phyloP scores from a whole-genome alignment of 1,140 invertebrate species.

The Elymnias hypermnestra region DNA sequence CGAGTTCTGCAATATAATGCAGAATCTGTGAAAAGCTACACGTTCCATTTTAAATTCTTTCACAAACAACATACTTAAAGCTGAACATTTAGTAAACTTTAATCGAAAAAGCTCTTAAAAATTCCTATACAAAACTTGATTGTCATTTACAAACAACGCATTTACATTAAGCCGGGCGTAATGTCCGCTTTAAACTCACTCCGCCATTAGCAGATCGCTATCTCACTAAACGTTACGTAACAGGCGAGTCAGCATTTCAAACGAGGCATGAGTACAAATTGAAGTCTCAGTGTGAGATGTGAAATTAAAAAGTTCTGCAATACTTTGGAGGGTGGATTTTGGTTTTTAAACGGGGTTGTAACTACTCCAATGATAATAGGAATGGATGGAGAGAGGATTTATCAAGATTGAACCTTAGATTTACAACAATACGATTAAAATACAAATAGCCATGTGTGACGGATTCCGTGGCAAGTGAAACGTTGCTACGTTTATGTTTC shows the following conservation, averaged over 20 bases:
- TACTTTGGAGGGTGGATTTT: not conserved
- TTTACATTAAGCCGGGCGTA: conserved; percentile 2
- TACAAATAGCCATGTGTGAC: too few species aligned
- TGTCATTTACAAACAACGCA: conserved; percentile 5
- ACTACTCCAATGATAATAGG: not conserved
- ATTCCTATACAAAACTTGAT: conserved; percentile 6
- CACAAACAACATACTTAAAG: not conserved
- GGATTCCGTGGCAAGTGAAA: too few species aligned
- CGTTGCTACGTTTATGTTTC: too few species aligned
- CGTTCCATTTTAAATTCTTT: not conserved
- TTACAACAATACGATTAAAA: too few species aligned
- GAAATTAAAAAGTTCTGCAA: conserved; percentile 16
- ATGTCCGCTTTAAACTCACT: not conserved
- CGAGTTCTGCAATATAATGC: too few species aligned
- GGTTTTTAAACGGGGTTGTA: not conserved
- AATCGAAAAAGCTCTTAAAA: not conserved
- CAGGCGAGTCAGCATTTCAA: not conserved
- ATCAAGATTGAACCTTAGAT: too few species aligned
- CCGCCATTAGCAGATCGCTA: conserved; percentile 2
- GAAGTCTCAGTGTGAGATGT: conserved; percentile 7
- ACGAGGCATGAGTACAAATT: conserved; percentile 11
- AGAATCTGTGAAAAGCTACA: too few species aligned
- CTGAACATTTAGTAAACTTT: not conserved
- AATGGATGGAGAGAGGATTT: too few species aligned
- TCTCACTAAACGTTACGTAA: not conserved